Conservation (phyloP, 2,797 vertebrate genomes). For the Argyrosomus regius region DNA sequence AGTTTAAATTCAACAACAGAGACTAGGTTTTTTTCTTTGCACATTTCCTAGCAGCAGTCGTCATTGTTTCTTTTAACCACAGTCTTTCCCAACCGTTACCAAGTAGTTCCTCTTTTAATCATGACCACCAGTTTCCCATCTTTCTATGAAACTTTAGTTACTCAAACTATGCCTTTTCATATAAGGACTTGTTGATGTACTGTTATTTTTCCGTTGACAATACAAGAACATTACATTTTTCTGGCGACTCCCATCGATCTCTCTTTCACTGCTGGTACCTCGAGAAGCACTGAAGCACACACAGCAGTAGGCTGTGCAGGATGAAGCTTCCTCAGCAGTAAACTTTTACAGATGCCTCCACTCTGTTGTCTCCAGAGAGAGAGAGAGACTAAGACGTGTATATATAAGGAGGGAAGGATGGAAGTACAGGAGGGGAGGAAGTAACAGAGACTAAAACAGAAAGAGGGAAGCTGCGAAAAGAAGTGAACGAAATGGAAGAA, state of each 20-base stretch:
- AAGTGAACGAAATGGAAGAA: conserved; percentile 74
- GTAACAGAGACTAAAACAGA: conserved; percentile 61
- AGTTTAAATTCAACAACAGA: neutral
- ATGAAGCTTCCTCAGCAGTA: conserved; percentile 69
- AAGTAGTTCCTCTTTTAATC: conserved; percentile 6
- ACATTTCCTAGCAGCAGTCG: neutral
- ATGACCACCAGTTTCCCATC: neutral
- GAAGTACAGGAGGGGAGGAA: conserved; percentile 58
- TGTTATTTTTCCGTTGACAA: conserved; percentile 7
- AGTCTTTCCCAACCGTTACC: neutral
- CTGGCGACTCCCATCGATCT: conserved; percentile 15
- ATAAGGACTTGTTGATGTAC: conserved; percentile 13
- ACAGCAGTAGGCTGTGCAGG: conserved; percentile 39
- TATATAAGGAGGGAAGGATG: conserved; percentile 37
- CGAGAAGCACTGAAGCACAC: conserved; percentile 12
- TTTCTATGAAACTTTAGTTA: neutral
- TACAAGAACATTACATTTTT: conserved; percentile 17
- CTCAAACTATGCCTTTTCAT: neutral
- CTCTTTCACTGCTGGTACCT: conserved; percentile 17
- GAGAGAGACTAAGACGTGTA: conserved; percentile 46
- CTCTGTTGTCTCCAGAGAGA: conserved; percentile 58
- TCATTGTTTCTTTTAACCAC: neutral
- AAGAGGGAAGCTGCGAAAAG: conserved; percentile 60
- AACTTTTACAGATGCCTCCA: conserved; percentile 69
- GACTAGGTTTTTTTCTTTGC: neutral